Conservation (phyloP, 2,113 vertebrate genomes). For the Nycticebus coucang region DNA sequence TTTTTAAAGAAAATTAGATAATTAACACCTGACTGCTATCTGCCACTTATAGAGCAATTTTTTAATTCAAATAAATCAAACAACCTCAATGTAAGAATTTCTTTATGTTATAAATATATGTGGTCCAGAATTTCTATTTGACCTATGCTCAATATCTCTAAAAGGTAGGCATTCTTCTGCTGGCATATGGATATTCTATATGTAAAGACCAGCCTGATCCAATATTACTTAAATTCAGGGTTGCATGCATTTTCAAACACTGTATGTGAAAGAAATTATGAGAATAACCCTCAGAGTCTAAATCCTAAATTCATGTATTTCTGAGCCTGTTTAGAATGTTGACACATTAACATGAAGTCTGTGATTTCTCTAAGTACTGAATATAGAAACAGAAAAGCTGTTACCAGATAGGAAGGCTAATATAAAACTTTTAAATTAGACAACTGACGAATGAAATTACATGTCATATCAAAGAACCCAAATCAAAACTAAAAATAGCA, state of each 20-base stretch:
- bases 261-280: background rate
- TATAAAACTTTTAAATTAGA: slow-evolving; percentile 39
- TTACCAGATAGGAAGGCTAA: slow-evolving; percentile 10
- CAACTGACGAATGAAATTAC: slow-evolving; percentile 25
- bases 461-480: background rate
- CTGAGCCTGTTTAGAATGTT: slow-evolving; percentile 7
- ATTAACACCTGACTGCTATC: slow-evolving; percentile 44
- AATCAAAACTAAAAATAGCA: slow-evolving; percentile 44
- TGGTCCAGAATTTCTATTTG: background rate
- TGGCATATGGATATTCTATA: background rate
- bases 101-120: background rate
- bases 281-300: background rate
- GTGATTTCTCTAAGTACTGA: slow-evolving; percentile 48
- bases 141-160: background rate
- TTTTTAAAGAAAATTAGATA: slow-evolving; percentile 1
- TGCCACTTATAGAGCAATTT: background rate
- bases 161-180: background rate
- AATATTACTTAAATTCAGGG: slow-evolving; percentile 41
- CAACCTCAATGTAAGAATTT: background rate
- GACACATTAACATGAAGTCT: background rate
- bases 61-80: slow-evolving; percentile 49
- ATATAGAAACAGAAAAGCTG: slow-evolving; percentile 53
- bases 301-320: background rate
- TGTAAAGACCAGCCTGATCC: slow-evolving; percentile 7
- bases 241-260: slow-evolving; percentile 11